Conservation (phyloP, 2,113 vertebrate genomes). For the Odontesthes bonariensis region DNA sequence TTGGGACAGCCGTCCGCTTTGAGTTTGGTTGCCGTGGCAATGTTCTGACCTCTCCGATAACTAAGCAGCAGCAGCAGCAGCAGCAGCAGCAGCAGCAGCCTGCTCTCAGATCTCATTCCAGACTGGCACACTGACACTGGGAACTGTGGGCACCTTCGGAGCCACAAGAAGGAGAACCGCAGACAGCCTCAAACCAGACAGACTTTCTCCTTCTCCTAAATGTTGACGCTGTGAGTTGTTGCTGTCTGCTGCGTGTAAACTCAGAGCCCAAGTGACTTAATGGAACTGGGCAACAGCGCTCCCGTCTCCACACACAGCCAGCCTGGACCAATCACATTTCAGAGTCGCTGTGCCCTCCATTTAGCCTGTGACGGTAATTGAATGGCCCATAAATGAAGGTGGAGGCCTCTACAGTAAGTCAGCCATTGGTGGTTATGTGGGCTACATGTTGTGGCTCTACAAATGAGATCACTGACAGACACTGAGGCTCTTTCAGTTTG, state of each 20-base stretch:
- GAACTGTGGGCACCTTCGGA: slow-evolving; percentile 73
- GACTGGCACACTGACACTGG: slow-evolving; percentile 75
- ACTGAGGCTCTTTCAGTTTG: slow-evolving; percentile 33
- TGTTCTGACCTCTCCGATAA: slow-evolving; percentile 64
- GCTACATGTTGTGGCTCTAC: slow-evolving; percentile 49
- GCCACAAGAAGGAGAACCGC: slow-evolving; percentile 81
- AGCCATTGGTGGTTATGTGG: slow-evolving; percentile 60
- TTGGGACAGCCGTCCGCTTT: slow-evolving; percentile 62
- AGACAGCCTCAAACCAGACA: slow-evolving; percentile 79
- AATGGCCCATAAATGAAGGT: slow-evolving; percentile 75
- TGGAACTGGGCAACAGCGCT: slow-evolving; percentile 74
- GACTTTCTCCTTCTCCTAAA: slow-evolving; percentile 73
- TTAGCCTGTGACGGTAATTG: slow-evolving; percentile 66
- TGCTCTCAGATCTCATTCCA: slow-evolving; percentile 73
- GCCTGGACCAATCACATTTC: slow-evolving; percentile 52
- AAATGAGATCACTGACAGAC: slow-evolving; percentile 74
- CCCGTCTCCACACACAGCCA: slow-evolving; percentile 62
- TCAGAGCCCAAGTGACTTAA: slow-evolving; percentile 78
- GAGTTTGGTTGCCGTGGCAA: slow-evolving; percentile 72
- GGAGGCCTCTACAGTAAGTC: slow-evolving; percentile 63
- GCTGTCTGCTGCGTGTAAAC: slow-evolving; percentile 75
- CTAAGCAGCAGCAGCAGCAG: slow-evolving; percentile 57
- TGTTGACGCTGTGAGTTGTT: slow-evolving; percentile 74
- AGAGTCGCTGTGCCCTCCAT: slow-evolving; percentile 61
- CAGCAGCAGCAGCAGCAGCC: slow-evolving; percentile 49